Evolutionary conservation across 2,113 vertebrate species (phyloP), one percentile per base, ranked within the genome.

Genomic region (Misgurnus anguillicaudatus): DNA sequence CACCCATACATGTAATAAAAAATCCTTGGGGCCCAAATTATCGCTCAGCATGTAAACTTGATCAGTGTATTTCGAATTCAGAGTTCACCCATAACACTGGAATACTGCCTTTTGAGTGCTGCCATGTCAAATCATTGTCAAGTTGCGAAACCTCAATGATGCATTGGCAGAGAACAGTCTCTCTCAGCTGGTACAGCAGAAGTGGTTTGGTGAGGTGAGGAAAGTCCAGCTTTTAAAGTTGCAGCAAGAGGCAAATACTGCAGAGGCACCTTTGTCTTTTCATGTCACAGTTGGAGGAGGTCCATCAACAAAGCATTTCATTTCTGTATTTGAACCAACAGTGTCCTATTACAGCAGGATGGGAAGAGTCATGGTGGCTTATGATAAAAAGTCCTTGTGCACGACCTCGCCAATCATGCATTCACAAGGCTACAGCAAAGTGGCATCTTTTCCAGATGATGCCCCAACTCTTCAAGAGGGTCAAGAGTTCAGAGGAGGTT

Each of bases 391-490:
- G 7, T 64, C 62, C 62, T 17, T 64, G 62, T 41, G 31, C 62
- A 7, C 3, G 38, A 65, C 38, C 16, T 41, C 17, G 62, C 16
- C 62, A 65, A 41, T 65, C 36, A 9, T 65, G 38, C 17, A 65
- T 41, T 10, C 63, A 65, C 38, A 65, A 41, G n/a, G 38, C 16
- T 5, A 65, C 63, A 42, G 63, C 63, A 10, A 65, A 41, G 36
- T 65, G 63, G 63, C 38, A 65, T 41, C 38, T 65, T n/a, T 41
- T 65, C 38, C 63, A 65, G 8, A 41, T n/a, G 63, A n/a, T n/a
- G 3, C 61, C 6, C 41, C 6, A 42, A 42, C 36, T 65, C 63
- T 65, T 65, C 63, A 65, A 41, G 38, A 41, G 17, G 16, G 13
- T 41, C 8, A 41, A 5, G 62, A 64, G 36, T 64, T 64, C 38